Percentiles rank a stretch among this genome's conserved stretches.
phyloP scores from a whole-genome alignment of 2,797 vertebrate genomes.

The Sebastolobus altivelis region DNA sequence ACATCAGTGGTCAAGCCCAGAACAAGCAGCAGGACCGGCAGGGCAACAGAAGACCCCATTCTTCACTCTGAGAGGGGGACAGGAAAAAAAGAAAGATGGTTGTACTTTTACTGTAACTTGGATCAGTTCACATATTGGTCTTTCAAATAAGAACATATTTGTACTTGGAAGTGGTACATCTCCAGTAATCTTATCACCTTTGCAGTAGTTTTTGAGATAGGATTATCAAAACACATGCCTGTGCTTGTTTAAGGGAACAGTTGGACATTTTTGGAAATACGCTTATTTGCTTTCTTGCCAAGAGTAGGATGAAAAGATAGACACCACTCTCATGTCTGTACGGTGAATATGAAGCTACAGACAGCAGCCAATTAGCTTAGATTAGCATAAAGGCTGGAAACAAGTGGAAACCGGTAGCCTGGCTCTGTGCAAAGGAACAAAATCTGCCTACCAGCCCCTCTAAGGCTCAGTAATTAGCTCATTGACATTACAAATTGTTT shows the following conservation, averaged over 20 bases:
- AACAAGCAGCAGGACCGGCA: conserved; percentile 81
- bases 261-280: not conserved
- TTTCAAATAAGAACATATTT: conserved; percentile 1
- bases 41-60: conserved; percentile 83
- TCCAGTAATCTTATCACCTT: not conserved
- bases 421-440: too few relatives aligned
- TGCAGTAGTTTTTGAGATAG: not conserved
- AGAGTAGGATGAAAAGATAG: not conserved
- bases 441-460: not conserved
- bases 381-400: not conserved
- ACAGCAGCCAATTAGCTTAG: not conserved
- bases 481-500: not conserved
- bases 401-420: not conserved
- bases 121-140: not conserved
- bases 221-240: not conserved
- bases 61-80: conserved; percentile 58
- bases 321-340: not conserved
- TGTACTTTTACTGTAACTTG: not conserved
- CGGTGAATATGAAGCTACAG: not conserved
- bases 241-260: not conserved
- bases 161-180: not conserved
- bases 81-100: conserved; percentile 31
- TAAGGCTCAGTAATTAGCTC: not conserved
- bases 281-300: not conserved
- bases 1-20: conserved; percentile 80